Evolutionary conservation across 2,888 invertebrate species (phyloP).

Genomic region (Elmis aenea): DNA sequence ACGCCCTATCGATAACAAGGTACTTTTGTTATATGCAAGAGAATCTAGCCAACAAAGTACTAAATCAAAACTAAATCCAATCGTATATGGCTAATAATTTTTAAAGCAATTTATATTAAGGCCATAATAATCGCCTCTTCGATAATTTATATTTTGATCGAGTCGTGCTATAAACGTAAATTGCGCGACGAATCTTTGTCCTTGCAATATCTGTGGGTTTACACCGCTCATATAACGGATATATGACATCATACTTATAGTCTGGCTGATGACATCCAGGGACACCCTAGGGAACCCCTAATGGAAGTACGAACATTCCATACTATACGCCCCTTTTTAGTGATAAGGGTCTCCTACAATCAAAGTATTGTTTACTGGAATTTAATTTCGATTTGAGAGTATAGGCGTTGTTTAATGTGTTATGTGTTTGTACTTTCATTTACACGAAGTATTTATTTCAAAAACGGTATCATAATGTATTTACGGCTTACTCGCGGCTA

Average conservation of each 20-base stretch:
- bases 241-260: conserved; percentile 17
- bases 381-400: conserved; percentile 18
- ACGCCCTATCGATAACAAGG: too few species aligned
- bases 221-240: conserved; percentile 16
- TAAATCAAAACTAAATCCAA: too few species aligned
- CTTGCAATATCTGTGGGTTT: conserved; percentile 15
- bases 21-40: too few species aligned
- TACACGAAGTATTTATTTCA: too few species aligned
- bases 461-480: too few species aligned
- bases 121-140: conserved; percentile 14
- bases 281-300: conserved; percentile 17
- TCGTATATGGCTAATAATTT: conserved; percentile 18
- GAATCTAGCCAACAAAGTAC: too few species aligned
- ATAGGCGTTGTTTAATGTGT: too few species aligned
- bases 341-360: conserved; percentile 18
- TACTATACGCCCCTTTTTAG: conserved; percentile 18
- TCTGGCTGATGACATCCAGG: conserved; percentile 15
- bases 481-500: too few species aligned
- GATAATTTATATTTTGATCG: conserved; percentile 19
- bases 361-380: conserved; percentile 21
- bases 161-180: conserved; percentile 15
- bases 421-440: too few species aligned
- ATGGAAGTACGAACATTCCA: conserved; percentile 19
- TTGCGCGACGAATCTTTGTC: conserved; percentile 15
- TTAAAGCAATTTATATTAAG: conserved; percentile 13